Evolutionary conservation across 2,113 vertebrate species (phyloP).

Genomic region (Numenius arquata): DNA sequence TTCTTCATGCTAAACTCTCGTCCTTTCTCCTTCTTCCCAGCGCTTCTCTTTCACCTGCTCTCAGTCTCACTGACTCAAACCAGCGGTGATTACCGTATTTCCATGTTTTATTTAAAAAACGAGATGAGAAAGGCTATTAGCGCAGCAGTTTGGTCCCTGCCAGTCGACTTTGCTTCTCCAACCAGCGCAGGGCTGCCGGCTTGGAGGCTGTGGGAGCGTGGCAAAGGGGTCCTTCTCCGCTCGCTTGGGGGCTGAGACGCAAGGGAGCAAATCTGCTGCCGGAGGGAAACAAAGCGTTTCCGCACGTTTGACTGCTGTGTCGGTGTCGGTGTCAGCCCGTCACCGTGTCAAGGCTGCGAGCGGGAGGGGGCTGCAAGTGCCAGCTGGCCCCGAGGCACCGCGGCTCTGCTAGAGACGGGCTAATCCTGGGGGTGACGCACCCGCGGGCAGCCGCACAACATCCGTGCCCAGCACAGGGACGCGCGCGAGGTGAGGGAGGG

Average conservation of each 20-base stretch:
- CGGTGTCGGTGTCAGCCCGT: accelerated
- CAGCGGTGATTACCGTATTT: background rate
- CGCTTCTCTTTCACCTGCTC: background rate
- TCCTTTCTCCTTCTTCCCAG: background rate
- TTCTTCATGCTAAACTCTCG: background rate
- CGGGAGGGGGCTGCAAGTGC: background rate
- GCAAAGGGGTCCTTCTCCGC: background rate
- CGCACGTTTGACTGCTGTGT: background rate
- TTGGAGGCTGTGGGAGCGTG: background rate
- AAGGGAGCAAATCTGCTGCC: background rate
- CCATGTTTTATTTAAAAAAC: background rate
- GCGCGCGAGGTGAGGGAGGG: accelerated
- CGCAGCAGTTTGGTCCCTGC: accelerated
- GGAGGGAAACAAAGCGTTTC: background rate
- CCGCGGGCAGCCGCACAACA: background rate
- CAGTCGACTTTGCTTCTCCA: background rate
- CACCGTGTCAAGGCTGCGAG: accelerated
- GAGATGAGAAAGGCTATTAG: background rate
- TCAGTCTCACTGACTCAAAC: background rate
- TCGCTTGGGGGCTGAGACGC: accelerated
- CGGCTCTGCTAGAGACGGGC: background rate
- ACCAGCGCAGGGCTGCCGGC: background rate
- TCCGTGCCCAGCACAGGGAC: background rate
- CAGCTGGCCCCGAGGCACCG: background rate
- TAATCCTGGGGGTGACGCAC: background rate